Evolutionary conservation across 2,888 invertebrate genomes (phyloP), one percentile per base, ranked within the genome.

Genomic region (Acronicta leporina): DNA sequence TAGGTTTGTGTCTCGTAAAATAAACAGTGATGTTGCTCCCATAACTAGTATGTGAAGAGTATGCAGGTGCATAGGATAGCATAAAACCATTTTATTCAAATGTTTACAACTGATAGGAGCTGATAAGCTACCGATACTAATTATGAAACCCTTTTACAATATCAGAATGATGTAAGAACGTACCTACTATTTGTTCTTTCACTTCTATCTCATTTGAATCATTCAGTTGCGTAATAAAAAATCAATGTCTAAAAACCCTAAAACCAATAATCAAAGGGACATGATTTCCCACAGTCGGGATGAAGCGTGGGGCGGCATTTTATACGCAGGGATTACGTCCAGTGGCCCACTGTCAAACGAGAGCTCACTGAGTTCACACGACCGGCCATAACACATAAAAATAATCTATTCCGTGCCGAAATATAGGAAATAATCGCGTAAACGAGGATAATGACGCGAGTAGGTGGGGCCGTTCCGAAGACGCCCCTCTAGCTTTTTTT

Each of bases 401-500:
- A 80, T 84, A 83, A 85, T 78, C 74, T 69, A 84, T 85, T 85
- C 80, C 83, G 88, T 88, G 90, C 86, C 91, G 88, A 91, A 92
- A 91, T 91, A 90, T 90, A 84, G 86, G 84, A 86, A 87, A 87
- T 90, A 87, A 90, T 91, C 90, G 90, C 89, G 92, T 90, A 91
- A 91, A 92, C 87, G 88, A 92, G 91, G 90, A 91, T 92, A 92
- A 92, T 92, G 87, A 91, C 79, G 86, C 83, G 82, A 92, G 94
- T 92, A 92, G 94, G 93, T 92, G 94, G 92, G 89, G 92, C 88
- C 87, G 82, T 77, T 66, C 67, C 71, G 87, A 88, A 86, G 86
- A 92, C 92, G 92, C 93, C 93, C 93, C 92, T 87, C 87, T 86
- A 87, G 84, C 87, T 91, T 92, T 93, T 90, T 27, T 91, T 87